Conservation (phyloP, 2,113 vertebrate species). For the Speoplatyrhinus poulsoni region DNA sequence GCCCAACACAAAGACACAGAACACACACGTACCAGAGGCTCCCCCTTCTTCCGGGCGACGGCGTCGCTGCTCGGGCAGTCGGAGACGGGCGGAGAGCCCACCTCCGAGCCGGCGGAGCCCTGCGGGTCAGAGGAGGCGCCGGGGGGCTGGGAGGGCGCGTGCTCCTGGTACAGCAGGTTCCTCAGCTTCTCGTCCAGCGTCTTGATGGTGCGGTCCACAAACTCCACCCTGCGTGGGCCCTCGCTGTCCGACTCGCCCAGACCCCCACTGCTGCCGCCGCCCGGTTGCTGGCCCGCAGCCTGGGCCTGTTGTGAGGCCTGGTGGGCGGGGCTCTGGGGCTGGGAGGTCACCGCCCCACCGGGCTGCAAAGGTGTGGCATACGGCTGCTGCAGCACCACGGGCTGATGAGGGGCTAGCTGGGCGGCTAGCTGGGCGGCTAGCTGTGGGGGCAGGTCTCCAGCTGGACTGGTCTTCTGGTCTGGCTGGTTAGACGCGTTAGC, state of each 20-base stretch:
- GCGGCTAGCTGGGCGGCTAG: slow-evolving; percentile 44
- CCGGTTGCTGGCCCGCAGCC: slow-evolving; percentile 47
- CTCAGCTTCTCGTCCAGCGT: slow-evolving; percentile 94
- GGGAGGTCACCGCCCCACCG: slow-evolving; percentile 56
- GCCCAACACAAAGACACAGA: slow-evolving; percentile 8
- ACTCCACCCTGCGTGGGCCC: slow-evolving; percentile 84
- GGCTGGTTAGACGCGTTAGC: slow-evolving; percentile 35
- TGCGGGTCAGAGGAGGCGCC: slow-evolving; percentile 77
- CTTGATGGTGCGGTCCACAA: slow-evolving; percentile 93
- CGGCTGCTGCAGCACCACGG: slow-evolving; percentile 77
- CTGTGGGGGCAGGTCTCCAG: slow-evolving; percentile 56
- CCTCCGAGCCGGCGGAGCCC: slow-evolving; percentile 73
- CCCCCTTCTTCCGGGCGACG: slow-evolving; percentile 56
- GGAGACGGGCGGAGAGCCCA: slow-evolving; percentile 49
- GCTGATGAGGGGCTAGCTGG: slow-evolving; percentile 54
- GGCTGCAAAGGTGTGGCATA: slow-evolving; percentile 60
- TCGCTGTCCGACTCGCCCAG: slow-evolving; percentile 88
- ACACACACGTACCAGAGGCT: slow-evolving; percentile 61
- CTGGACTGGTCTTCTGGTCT: slow-evolving; percentile 49
- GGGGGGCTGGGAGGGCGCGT: slow-evolving; percentile 79
- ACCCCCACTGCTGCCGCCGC: slow-evolving; percentile 11
- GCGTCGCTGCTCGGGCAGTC: slow-evolving; percentile 55
- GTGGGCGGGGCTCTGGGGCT: slow-evolving; percentile 74
- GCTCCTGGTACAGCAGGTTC: slow-evolving; percentile 94
- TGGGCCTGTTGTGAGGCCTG: slow-evolving; percentile 43